Evolutionary conservation across 2,113 vertebrate genomes (phyloP), one percentile per base, ranked within the genome.

Genomic region (Mus pahari): DNA sequence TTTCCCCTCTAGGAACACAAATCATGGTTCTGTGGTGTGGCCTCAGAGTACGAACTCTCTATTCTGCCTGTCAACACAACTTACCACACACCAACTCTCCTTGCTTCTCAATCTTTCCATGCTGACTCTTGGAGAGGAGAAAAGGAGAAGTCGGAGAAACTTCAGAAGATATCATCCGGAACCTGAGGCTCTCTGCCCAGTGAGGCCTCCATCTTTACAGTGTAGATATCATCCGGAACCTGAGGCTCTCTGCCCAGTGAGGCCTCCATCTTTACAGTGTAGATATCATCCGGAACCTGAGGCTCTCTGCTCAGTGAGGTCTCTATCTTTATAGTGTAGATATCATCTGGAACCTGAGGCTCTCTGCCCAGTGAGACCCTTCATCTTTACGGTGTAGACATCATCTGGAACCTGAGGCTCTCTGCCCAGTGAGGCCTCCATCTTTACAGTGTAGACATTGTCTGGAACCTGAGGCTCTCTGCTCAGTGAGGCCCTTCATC

Each of bases 21-120:
- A 64, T 68, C 50, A 58, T 50, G 71, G 83, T 77, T 78, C 91
- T 50, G 90, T 84, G 93, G 53, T 45, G 64, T 16, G 94, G 96
- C 71, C 53, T 93, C 33, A 45, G 70, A 70, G 39, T 7, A 64
- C 81, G 33, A 81, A 84, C 19, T 82, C 19, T 86, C 45, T 82
- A 71, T 33, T 70, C 7, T 66, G 4, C 64, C 7, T 66, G 4
- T 33, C 16, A 88, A 53, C 78, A 81, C 83, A 71, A 6, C 55
- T 66, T 33, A 20, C 14, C 14, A 45, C 0, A 17, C 19, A 77
- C 45, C 31, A 26, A 39, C 70, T 95, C 74, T 48, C 58, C 86
- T 8, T 60, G 24, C 45, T 64, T 53, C 42, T 78, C 39, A 13
- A 33, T 26, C 62, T 83, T 60, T 62, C 70, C 70, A 36, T 45